Conservation (phyloP, 2,113 vertebrate genomes). For the Manacus vitellinus region DNA sequence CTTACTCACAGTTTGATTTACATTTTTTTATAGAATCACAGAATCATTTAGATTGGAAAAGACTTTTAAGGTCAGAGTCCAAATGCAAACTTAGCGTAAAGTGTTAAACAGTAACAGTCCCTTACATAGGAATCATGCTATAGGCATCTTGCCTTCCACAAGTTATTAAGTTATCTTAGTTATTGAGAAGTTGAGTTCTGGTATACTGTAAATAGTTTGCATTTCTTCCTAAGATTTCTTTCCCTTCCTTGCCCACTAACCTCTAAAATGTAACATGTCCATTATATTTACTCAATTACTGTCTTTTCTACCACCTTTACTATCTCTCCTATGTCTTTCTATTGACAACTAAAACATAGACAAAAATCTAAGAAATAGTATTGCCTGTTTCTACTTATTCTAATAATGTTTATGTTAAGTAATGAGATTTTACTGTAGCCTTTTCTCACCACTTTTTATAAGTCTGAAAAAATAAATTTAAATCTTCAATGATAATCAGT, state of each 20-base stretch:
- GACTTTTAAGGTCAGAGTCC: background rate
- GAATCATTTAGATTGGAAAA: background rate
- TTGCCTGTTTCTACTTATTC: background rate
- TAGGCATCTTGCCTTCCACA: background rate
- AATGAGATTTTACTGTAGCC: background rate
- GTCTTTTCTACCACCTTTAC: background rate
- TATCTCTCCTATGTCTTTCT: background rate
- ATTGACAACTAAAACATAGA: background rate
- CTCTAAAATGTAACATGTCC: background rate
- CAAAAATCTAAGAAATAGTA: background rate
- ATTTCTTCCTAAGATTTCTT: background rate
- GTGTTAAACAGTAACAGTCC: background rate
- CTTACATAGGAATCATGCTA: background rate
- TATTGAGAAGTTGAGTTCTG: background rate
- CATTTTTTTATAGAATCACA: background rate
- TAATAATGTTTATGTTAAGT: background rate
- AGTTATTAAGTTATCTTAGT: background rate
- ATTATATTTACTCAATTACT: background rate
- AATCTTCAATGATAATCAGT: background rate
- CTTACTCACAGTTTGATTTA: background rate
- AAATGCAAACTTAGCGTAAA: background rate
- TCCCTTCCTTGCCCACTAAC: background rate
- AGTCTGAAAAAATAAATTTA: background rate
- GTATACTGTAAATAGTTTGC: background rate
- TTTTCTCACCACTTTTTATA: background rate